A percentile compares a stretch with the other conserved stretches of the same genome.
Conservation (phyloP, 2,113 vertebrate species). For the Colius striatus region DNA sequence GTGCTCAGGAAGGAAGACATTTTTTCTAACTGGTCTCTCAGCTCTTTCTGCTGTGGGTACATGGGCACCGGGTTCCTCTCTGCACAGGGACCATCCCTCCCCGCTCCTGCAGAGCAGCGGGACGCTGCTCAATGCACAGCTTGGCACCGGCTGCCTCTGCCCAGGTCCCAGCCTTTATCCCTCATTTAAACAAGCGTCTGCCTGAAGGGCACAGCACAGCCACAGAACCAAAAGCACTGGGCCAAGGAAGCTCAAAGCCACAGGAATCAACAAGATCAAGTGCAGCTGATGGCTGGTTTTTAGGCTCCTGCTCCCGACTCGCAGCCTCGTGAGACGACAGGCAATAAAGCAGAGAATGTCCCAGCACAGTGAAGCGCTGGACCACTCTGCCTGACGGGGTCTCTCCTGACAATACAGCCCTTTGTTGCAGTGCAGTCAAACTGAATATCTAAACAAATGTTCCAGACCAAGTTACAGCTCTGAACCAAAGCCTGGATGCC, state of each 20-base stretch:
- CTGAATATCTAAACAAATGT: slow-evolving; percentile 67
- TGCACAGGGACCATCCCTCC: background rate
- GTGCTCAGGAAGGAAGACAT: background rate
- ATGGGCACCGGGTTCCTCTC: background rate
- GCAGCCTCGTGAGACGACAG: background rate
- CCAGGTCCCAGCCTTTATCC: background rate
- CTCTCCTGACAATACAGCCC: slow-evolving; percentile 44
- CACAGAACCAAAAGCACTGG: background rate
- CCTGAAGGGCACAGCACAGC: background rate
- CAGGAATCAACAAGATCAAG: background rate
- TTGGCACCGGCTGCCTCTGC: background rate
- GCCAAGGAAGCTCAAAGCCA: background rate
- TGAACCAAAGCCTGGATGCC: slow-evolving; percentile 57
- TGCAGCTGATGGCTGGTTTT: background rate
- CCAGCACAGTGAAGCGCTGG: slow-evolving; percentile 9
- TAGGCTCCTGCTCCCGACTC: background rate
- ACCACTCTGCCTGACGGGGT: slow-evolving; percentile 37
- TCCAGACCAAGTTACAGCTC: slow-evolving; percentile 60
- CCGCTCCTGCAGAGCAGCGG: background rate
- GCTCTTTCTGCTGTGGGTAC: background rate
- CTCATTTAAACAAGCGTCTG: background rate
- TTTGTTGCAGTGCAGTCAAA: slow-evolving; percentile 67
- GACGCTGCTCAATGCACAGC: background rate
- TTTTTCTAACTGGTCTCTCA: rapidly evolving
- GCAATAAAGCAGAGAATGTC: slow-evolving; percentile 40